A percentile compares a stretch with the other conserved stretches of the same genome.
phyloP scores from a whole-genome alignment of 2,888 invertebrate genomes.

The Spilarctia lutea region DNA sequence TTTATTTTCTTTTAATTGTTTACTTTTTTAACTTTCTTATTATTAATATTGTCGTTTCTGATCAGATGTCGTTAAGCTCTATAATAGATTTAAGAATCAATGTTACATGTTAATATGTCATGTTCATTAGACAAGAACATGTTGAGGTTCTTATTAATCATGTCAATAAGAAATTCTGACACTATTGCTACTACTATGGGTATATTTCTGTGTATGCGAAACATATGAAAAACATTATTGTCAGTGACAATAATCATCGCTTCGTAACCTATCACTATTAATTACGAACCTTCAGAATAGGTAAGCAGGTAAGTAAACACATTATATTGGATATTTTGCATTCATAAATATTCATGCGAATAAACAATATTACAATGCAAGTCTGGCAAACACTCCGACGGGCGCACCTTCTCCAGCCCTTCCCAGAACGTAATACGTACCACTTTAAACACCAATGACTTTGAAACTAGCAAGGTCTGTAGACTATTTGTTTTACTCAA shows the following conservation, averaged over 20 bases:
- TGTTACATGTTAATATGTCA: too few relatives aligned
- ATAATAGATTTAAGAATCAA: too few relatives aligned
- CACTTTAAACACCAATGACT: not conserved
- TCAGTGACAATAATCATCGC: not conserved
- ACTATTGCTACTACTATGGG: not conserved
- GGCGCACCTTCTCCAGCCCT: slow-evolving; percentile 19
- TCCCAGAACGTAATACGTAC: slow-evolving; percentile 20
- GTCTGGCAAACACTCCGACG: slow-evolving; percentile 19
- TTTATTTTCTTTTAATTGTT: too few relatives aligned
- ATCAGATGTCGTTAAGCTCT: too few relatives aligned
- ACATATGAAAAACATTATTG: too few relatives aligned
- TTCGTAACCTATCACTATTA: not conserved
- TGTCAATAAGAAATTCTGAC: not conserved
- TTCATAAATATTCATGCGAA: slow-evolving; percentile 5
- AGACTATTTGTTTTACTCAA: not conserved
- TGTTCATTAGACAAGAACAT: too few relatives aligned
- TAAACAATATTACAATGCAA: slow-evolving; percentile 11
- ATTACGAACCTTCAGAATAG: not conserved
- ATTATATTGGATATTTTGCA: not conserved
- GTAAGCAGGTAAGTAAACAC: not conserved
- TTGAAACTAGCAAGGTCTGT: not conserved
- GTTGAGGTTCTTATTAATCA: too few relatives aligned
- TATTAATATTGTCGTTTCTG: too few relatives aligned
- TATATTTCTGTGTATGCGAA: too few relatives aligned
- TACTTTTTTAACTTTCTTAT: too few relatives aligned